Evolutionary conservation across 2,797 vertebrate genomes (phyloP).

Genomic region (Tachyglossus aculeatus): DNA sequence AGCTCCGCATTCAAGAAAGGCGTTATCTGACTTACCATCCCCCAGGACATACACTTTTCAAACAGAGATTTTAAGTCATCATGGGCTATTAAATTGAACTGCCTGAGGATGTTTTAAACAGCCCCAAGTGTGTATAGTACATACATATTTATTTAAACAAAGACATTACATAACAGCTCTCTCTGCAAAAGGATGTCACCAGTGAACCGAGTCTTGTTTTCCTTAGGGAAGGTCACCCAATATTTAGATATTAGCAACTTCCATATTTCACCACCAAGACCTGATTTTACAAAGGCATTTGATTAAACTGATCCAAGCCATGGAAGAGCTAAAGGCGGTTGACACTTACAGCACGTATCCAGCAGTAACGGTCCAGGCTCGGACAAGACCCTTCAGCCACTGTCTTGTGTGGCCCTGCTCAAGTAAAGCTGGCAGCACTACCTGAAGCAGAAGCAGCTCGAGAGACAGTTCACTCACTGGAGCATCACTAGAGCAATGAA

Average conservation of each 20-base stretch:
- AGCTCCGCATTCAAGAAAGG: no score
- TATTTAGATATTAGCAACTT: not conserved
- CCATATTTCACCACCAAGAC: constrained; percentile 6
- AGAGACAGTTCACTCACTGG: constrained; percentile 85
- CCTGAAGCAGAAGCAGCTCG: constrained; percentile 90
- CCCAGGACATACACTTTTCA: no score
- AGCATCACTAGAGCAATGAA: constrained; percentile 79
- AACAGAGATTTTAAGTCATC: no score
- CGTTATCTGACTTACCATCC: no score
- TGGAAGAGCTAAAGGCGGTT: not conserved
- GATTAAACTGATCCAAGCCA: not conserved
- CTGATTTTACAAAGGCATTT: not conserved
- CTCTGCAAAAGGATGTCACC: no score
- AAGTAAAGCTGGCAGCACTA: constrained; percentile 90
- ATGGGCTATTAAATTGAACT: no score
- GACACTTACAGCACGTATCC: constrained; percentile 90
- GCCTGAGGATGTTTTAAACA: no score
- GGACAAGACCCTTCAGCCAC: constrained; percentile 94
- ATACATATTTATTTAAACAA: no score
- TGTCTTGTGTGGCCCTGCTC: constrained; percentile 92
- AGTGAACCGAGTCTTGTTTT: no score
- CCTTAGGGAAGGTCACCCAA: no score
- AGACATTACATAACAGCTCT: no score
- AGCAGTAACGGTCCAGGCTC: constrained; percentile 93
- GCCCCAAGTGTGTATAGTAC: no score